Base-by-base conservation (phyloP, 2,113 vertebrate species). In the Dolichotis patagonum region DNA sequence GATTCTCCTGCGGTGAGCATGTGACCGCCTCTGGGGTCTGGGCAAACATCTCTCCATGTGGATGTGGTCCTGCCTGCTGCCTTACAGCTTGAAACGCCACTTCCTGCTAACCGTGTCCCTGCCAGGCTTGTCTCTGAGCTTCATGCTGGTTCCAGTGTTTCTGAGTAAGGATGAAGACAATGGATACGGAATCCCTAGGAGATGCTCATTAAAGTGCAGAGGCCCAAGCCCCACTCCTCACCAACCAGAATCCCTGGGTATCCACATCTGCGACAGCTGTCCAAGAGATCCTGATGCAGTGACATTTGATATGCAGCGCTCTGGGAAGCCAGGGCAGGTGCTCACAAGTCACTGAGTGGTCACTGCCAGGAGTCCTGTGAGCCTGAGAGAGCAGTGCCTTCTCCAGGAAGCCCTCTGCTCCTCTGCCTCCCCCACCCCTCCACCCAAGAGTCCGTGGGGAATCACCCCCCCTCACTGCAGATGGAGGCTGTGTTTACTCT, bases 401-500 rank as follows among this genome's bases (percentile, higher is more conserved):
- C 77, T 38, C 58, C 28, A 32, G 24, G 35, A 41, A 3, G 38
- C 22, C 16, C 46, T 41, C 52, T 30, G 81, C 28, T 75, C 69
- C 85, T 2, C 1, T 3, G 7, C 10, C 41, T 9, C 32, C 67
- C 14, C 14, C 41, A 14, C 62, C 6, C 35, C 22, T 77, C 86
- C 43, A 4, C 13, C 10, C 0, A 0, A 52, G 90, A 71, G 63
- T 95, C 85, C 90, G 43, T 2, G 7, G 87, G 89, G 97, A 91
- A 20, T 58, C 62, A 3, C 52, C 46, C 32, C 87, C 52, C 77
- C 54, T 84, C 62, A 63, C 91, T 91, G 62, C 91, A 95, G 91
- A 94, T 5, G 52, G 93, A 91, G 32, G 85, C 82, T 87, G 62
- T 95, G 46, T 90, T 93, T 95, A 90, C 94, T 98, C 95, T 28